Percentiles rank a stretch among this genome's conserved stretches.
Evolutionary conservation across 2,888 invertebrate species (phyloP).

Genomic region (Lasioglossum zephyrum): DNA sequence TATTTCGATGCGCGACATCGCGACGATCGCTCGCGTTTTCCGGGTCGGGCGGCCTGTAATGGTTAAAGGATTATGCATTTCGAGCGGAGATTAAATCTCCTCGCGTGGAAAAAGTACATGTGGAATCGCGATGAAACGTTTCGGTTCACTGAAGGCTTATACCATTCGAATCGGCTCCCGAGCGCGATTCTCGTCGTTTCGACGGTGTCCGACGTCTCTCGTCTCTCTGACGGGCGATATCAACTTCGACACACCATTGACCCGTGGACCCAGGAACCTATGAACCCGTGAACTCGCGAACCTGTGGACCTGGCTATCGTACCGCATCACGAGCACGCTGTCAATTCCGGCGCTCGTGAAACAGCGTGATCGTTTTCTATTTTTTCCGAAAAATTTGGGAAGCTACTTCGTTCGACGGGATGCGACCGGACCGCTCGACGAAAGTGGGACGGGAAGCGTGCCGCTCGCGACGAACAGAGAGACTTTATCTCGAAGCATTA

Average conservation of each 20-base stretch:
- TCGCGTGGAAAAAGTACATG: conserved; percentile 55
- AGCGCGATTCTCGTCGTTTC: background rate
- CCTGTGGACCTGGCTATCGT: background rate
- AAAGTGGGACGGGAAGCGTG: too few relatives aligned
- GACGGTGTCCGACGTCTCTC: background rate
- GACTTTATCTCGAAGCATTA: too few relatives aligned
- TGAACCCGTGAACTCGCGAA: background rate
- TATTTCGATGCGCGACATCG: background rate
- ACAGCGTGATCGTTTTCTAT: background rate
- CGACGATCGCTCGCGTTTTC: background rate
- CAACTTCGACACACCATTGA: background rate
- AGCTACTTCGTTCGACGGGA: conserved; percentile 12
- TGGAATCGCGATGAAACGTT: conserved; percentile 33
- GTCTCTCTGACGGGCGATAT: background rate
- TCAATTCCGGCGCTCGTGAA: background rate
- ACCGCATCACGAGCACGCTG: too few relatives aligned
- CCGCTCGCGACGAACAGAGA: too few relatives aligned
- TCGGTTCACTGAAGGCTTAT: conserved; percentile 42
- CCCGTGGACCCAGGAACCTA: too few relatives aligned
- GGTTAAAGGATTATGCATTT: conserved; percentile 52
- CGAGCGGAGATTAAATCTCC: conserved; percentile 55
- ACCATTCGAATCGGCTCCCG: conserved; percentile 1
- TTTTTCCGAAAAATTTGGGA: conserved; percentile 5
- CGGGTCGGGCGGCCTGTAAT: conserved; percentile 23
- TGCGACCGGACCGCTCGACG: background rate